A percentile compares a stretch with the other conserved stretches of the same genome.
These are phyloP conservation scores for Masnerella sp. DNA, from an alignment of 2,888 invertebrate genomes.

Conservation along the genomic window DNA sequence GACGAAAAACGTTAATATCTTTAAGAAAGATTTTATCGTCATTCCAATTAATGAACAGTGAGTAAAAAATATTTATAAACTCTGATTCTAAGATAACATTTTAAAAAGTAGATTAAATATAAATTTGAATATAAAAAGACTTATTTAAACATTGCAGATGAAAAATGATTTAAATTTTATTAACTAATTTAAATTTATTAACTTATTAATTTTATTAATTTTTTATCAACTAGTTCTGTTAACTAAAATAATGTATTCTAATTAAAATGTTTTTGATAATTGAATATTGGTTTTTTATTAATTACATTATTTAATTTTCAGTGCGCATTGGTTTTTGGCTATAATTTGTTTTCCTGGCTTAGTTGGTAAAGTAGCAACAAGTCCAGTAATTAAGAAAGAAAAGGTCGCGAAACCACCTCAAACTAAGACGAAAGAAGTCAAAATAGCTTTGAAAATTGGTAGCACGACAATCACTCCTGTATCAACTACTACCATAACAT, in stretches of 20 bases:
- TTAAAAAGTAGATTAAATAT: neutral
- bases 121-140: too few species aligned
- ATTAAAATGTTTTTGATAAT: neutral
- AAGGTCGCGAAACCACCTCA: conserved; percentile 67
- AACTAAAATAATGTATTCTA: neutral
- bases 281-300: neutral
- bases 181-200: too few species aligned
- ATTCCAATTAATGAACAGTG: conserved; percentile 98
- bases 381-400: conserved; percentile 80
- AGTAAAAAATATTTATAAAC: too few species aligned
- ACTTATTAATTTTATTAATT: too few species aligned
- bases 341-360: conserved; percentile 96
- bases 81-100: too few species aligned
- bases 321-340: conserved; percentile 97
- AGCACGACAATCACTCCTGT: conserved; percentile 81
- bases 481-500: conserved; percentile 76
- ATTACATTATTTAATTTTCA: conserved; percentile 72
- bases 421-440: conserved; percentile 75
- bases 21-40: conserved; percentile 96
- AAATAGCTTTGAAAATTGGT: conserved; percentile 81
- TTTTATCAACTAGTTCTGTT: too few species aligned
- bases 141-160: too few species aligned
- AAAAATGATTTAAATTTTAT: too few species aligned
- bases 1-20: conserved; percentile 98
- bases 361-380: conserved; percentile 82